Evolutionary conservation across 1,140 invertebrate species (phyloP).

Genomic region (Cephus cinctus): DNA sequence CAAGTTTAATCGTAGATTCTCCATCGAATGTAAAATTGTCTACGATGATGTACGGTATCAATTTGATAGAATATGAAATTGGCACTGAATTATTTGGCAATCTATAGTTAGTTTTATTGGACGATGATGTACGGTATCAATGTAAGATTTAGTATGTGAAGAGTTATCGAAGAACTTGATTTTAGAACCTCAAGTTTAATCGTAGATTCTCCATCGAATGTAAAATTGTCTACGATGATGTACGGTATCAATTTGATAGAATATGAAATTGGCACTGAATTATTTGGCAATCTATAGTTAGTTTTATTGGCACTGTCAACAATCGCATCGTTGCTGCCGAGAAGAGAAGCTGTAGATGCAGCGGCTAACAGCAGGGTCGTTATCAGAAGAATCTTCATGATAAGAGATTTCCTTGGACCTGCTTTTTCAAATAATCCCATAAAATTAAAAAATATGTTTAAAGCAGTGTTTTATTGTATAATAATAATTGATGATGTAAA

Average conservation of each 20-base stretch:
- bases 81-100: too few species aligned
- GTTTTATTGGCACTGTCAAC: too few species aligned
- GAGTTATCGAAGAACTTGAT: too few species aligned
- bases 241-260: conserved; percentile 24
- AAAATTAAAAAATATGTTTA: neutral
- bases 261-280: conserved; percentile 17
- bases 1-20: too few species aligned
- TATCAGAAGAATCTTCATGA: neutral
- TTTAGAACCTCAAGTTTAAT: conserved; percentile 21
- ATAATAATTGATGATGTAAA: too few species aligned
- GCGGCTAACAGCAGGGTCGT: neutral
- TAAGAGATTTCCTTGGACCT: neutral
- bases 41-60: too few species aligned
- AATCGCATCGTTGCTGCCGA: too few species aligned
- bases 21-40: too few species aligned
- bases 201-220: conserved; percentile 22
- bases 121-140: too few species aligned
- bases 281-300: conserved; percentile 22
- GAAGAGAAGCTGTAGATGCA: neutral
- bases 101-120: too few species aligned
- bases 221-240: conserved; percentile 23
- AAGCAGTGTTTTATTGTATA: neutral
- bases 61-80: too few species aligned
- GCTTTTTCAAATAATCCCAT: neutral
- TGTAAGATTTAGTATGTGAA: too few species aligned